Conservation (phyloP, 2,888 invertebrate species). For the Axea sp. region DNA sequence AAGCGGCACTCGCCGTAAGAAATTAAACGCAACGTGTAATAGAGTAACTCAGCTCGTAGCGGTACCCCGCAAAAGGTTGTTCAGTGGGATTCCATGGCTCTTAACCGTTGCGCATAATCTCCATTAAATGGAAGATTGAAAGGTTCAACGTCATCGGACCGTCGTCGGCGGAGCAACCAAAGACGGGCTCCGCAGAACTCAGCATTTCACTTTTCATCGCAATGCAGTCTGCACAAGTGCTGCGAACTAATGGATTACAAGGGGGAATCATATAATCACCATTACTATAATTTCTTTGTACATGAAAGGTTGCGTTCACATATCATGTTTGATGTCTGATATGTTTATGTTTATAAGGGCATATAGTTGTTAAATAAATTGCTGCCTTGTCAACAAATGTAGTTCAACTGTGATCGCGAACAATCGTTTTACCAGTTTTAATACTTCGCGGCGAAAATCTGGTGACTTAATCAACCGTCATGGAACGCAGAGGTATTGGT, state of each 20-base stretch:
- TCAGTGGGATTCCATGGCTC: slow-evolving; percentile 71
- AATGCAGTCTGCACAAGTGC: slow-evolving; percentile 9
- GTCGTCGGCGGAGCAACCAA: slow-evolving; percentile 9
- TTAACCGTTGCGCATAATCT: slow-evolving; percentile 66
- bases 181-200: slow-evolving; percentile 11
- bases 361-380: too few relatives aligned
- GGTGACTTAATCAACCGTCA: too few relatives aligned
- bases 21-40: slow-evolving; percentile 73
- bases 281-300: too few relatives aligned
- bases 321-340: too few relatives aligned
- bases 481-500: too few relatives aligned
- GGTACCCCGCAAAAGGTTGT: slow-evolving; percentile 71
- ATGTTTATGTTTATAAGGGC: too few relatives aligned
- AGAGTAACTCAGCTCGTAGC: slow-evolving; percentile 69
- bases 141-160: slow-evolving; percentile 52
- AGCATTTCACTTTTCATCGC: slow-evolving; percentile 52
- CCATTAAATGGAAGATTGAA: slow-evolving; percentile 61
- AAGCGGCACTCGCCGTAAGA: slow-evolving; percentile 64
- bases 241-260: slow-evolving; percentile 21
- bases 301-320: too few relatives aligned
- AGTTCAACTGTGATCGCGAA: too few relatives aligned
- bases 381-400: too few relatives aligned
- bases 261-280: too few relatives aligned
- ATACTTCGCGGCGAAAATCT: too few relatives aligned
- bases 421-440: too few relatives aligned